Percentiles rank a stretch among this genome's conserved stretches.
Conservation (phyloP, 2,888 invertebrate genomes). For the Oligia fasciuncula region DNA sequence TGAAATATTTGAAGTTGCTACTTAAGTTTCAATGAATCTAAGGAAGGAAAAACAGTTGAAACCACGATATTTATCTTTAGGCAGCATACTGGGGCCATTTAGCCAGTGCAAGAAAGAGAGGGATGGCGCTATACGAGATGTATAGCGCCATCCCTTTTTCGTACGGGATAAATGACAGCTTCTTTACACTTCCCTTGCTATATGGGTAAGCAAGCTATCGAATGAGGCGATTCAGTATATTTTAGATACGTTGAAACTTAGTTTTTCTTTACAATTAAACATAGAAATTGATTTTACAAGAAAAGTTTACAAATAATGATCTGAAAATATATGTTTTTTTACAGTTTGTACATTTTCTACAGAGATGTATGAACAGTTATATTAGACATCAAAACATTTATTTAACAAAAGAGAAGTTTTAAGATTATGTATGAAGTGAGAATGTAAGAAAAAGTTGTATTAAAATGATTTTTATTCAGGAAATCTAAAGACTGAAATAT, state of each 20-base stretch:
- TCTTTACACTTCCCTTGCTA: background rate
- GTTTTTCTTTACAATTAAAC: background rate
- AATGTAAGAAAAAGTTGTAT: conserved; percentile 5
- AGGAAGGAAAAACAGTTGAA: background rate
- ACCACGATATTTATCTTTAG: background rate
- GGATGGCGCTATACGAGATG: background rate
- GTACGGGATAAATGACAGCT: no score
- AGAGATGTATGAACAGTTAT: background rate
- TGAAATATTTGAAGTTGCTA: conserved; percentile 8
- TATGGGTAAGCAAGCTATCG: background rate
- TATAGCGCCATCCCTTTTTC: background rate
- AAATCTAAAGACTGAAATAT: conserved; percentile 17
- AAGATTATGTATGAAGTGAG: conserved; percentile 5
- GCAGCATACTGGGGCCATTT: background rate
- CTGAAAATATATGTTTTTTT: conserved; percentile 21
- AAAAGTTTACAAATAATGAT: conserved; percentile 22
- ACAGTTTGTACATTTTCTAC: conserved; percentile 43
- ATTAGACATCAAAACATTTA: background rate
- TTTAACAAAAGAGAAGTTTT: conserved; percentile 12
- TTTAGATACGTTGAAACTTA: conserved; percentile 47
- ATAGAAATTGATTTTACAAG: conserved; percentile 18
- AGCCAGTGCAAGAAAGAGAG: background rate
- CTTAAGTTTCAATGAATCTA: conserved; percentile 42
- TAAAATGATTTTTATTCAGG: conserved; percentile 4
- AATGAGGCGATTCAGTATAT: background rate